Percentiles rank a stretch among this genome's conserved stretches.
phyloP scores from a whole-genome alignment of 2,113 vertebrate genomes.

The Pyxicephalus adspersus region DNA sequence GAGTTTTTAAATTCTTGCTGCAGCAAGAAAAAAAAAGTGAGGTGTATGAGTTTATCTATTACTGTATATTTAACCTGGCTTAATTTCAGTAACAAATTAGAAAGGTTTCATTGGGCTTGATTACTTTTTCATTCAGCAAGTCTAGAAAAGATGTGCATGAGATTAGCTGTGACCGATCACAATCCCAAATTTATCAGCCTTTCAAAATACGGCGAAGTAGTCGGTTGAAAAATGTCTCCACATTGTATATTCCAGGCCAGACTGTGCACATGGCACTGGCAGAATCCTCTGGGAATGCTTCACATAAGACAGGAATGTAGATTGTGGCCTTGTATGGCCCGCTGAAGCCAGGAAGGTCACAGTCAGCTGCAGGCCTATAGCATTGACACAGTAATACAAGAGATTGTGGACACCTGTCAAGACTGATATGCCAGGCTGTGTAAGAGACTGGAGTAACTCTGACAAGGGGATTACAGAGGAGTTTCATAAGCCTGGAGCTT shows the following conservation, averaged over 20 bases:
- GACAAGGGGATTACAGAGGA: slow-evolving; percentile 31
- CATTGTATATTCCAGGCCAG: not conserved
- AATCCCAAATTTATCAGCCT: too few species aligned
- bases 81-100: too few species aligned
- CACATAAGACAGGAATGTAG: not conserved
- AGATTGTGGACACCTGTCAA: slow-evolving; percentile 36
- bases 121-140: too few species aligned
- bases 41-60: too few species aligned
- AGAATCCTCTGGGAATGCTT: too few species aligned
- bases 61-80: too few species aligned
- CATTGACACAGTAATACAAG: slow-evolving; percentile 16
- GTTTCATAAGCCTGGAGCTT: slow-evolving; percentile 24
- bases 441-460: slow-evolving; percentile 9
- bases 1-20: too few species aligned
- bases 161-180: too few species aligned
- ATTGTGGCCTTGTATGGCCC: slow-evolving; percentile 28
- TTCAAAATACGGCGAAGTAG: too few species aligned
- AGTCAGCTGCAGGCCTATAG: slow-evolving; percentile 22
- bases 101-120: too few species aligned
- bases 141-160: too few species aligned
- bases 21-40: too few species aligned
- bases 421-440: slow-evolving; percentile 34
- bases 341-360: slow-evolving; percentile 33
- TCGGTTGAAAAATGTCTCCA: not conserved
- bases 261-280: not conserved